A percentile compares a stretch with the other conserved stretches of the same genome.
Conservation (phyloP, 2,797 vertebrate genomes). For the Macropus fuliginosus region DNA sequence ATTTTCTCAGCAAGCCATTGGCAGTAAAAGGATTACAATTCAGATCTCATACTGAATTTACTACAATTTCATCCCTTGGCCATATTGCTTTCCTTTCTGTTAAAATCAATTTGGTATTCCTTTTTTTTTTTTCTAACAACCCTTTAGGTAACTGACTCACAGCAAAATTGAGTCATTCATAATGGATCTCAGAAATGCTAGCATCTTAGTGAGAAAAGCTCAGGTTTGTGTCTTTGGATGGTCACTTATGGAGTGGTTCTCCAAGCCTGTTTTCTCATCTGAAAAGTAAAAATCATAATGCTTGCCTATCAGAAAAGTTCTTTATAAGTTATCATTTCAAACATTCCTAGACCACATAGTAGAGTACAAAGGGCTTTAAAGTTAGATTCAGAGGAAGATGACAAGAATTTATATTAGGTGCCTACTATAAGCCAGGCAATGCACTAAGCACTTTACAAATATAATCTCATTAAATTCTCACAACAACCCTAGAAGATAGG, state of each 20-base stretch:
- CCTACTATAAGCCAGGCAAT: not conserved
- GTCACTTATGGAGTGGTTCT: not conserved
- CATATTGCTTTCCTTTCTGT: constrained; percentile 40
- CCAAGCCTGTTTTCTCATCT: not conserved
- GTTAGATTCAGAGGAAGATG: not conserved
- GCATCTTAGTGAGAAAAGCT: not conserved
- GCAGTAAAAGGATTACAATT: constrained; percentile 50
- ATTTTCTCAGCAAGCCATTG: constrained; percentile 21
- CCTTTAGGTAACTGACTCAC: constrained; percentile 44
- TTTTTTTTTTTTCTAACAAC: constrained; percentile 25
- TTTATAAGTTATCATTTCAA: not conserved
- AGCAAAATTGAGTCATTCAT: not conserved
- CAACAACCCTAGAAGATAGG: too few species aligned
- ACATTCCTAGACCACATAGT: not conserved
- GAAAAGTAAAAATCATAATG: not conserved
- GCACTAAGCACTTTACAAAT: not conserved
- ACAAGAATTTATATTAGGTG: not conserved
- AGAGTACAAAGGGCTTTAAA: not conserved
- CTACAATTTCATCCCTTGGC: constrained; percentile 46
- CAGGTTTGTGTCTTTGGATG: not conserved
- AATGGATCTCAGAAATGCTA: not conserved
- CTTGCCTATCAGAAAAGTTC: not conserved
- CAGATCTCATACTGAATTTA: constrained; percentile 35
- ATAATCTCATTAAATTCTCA: not conserved
- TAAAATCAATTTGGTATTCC: constrained; percentile 57